Base-by-base conservation (phyloP, 2,797 vertebrate genomes). In the Phyllotis vaccarum region DNA sequence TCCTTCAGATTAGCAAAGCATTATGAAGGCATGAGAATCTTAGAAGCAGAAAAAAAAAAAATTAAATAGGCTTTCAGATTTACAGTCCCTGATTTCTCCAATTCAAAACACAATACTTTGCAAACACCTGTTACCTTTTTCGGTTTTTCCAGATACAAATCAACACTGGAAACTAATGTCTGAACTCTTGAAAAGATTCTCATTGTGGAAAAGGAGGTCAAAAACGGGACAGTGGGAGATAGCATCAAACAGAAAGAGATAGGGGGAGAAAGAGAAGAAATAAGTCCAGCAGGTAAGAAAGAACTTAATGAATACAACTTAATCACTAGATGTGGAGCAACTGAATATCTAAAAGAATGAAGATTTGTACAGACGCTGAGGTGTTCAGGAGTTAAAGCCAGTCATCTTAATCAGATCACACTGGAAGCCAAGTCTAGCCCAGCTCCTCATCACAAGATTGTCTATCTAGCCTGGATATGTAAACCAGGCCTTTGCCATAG, bases 401-500 rank as follows among this genome's bases (percentile, higher is more conserved):
- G 94, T 85, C 95, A 85, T 66, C 97, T 91, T 34, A 70, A 97
- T 96, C 94, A 97, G 97, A 93, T 94, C 93, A 81, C 90, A 37
- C 11, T 76, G 96, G 96, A 97, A 74, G 0, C 21, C 97, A 97
- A 96, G 89, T 97, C 97, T 97, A 95, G 97, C 96, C 93, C 96
- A 94, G 96, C 93, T 93, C 91, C 94, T 91, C 95, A 96, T 87
- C 86, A 82, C 3, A 2, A 17, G 88, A 46, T 72, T 80, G 0
- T 22, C 96, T 37, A 21, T 75, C 97, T 95, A 49, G 95, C 96
- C 92, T 22, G 85, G 89, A 90, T 98, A 97, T 88, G 87, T 95
- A 95, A 96, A 93, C 96, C 90, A 86, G 43, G 87, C 88, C 91
- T 97, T 90, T 96, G 58, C 92, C 94, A 95, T 64, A 22, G 52